Percentiles rank a stretch among this genome's conserved stretches.
These are phyloP conservation scores for Vespertilio murinus DNA, from an alignment of 2,797 vertebrate species.

Conservation along the genomic window DNA sequence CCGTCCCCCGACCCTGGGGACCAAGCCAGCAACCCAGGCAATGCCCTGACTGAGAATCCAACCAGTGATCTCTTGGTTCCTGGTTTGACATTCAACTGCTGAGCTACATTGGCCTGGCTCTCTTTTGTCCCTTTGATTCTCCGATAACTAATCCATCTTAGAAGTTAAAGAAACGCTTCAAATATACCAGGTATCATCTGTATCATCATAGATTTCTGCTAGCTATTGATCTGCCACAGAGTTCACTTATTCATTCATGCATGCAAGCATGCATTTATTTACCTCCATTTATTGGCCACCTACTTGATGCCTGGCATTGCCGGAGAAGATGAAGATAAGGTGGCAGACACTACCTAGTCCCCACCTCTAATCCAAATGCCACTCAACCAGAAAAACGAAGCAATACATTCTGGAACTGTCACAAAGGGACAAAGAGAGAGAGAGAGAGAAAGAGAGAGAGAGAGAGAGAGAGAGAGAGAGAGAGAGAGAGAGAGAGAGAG, in stretches of 20 bases:
- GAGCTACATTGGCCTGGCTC: background rate
- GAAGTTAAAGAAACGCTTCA: background rate
- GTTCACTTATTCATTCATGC: background rate
- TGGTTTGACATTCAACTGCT: no score
- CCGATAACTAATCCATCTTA: background rate
- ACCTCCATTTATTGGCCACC: background rate
- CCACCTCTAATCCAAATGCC: background rate
- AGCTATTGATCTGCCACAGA: background rate
- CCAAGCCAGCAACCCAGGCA: no score
- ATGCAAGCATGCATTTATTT: background rate
- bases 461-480: no score
- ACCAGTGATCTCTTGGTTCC: no score
- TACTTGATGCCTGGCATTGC: background rate
- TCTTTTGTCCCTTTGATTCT: background rate
- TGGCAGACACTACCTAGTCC: background rate
- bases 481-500: background rate
- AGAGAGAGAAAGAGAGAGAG: no score
- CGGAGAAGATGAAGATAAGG: background rate
- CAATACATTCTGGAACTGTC: background rate
- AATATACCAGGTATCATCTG: background rate
- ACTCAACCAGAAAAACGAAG: background rate
- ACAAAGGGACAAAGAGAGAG: background rate
- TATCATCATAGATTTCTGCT: background rate
- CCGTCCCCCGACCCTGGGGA: no score
- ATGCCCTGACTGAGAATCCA: no score